Conservation (phyloP, 2,888 invertebrate genomes). For the Craniophora ligustri region DNA sequence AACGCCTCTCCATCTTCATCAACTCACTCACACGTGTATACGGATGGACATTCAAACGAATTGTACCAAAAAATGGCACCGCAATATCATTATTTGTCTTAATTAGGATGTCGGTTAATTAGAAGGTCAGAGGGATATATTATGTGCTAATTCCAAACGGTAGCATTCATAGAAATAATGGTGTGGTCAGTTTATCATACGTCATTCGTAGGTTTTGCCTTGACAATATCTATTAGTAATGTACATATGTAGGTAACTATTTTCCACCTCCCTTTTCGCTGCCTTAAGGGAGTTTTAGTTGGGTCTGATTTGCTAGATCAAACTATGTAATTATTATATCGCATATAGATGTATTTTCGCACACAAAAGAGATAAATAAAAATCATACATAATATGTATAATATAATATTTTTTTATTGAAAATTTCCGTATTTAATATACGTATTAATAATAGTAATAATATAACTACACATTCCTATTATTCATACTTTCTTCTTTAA, state of each 20-base stretch:
- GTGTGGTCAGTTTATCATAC: constrained; percentile 36
- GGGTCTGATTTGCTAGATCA: too few relatives aligned
- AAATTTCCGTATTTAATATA: constrained; percentile 29
- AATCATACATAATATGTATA: constrained; percentile 23
- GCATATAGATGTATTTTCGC: too few relatives aligned
- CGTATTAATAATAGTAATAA: constrained; percentile 23
- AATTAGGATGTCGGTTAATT: constrained; percentile 77
- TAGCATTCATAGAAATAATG: constrained; percentile 29
- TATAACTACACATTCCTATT: constrained; percentile 8
- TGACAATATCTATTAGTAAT: too few relatives aligned
- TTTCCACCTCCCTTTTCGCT: too few relatives aligned
- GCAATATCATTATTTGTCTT: constrained; percentile 56
- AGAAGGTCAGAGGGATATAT: constrained; percentile 68
- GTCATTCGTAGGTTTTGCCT: too few relatives aligned
- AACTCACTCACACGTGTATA: constrained; percentile 20
- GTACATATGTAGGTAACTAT: too few relatives aligned
- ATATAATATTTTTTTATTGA: constrained; percentile 42
- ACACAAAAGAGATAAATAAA: constrained; percentile 25
- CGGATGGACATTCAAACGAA: constrained; percentile 38
- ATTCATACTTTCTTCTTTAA: constrained; percentile 7
- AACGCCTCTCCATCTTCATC: constrained; percentile 64
- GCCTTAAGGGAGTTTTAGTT: too few relatives aligned
- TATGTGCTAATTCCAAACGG: constrained; percentile 58
- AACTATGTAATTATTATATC: too few relatives aligned
- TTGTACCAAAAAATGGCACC: constrained; percentile 43